These are phyloP conservation scores for Erethizon dorsatum DNA, from an alignment of 2,797 vertebrate genomes.

Conservation along the genomic window DNA sequence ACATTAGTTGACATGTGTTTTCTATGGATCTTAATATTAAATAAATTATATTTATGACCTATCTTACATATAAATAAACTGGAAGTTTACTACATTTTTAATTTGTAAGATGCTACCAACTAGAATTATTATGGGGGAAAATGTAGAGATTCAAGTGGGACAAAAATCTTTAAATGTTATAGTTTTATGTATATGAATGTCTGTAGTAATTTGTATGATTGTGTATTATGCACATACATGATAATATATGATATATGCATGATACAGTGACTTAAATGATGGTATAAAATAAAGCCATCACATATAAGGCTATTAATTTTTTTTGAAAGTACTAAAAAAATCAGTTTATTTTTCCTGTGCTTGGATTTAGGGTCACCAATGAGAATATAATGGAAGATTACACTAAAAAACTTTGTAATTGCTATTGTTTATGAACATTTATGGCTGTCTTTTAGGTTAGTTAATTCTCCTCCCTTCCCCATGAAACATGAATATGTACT, in stretches of 20 bases:
- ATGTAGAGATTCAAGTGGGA: slow-evolving; percentile 54
- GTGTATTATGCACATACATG: not conserved
- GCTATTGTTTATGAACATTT: not conserved
- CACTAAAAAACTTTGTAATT: slow-evolving; percentile 42
- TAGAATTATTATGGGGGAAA: slow-evolving; percentile 52
- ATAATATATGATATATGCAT: not conserved
- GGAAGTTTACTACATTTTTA: slow-evolving; percentile 60
- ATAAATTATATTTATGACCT: not conserved
- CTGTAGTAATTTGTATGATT: not conserved
- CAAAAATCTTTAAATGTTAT: slow-evolving; percentile 16
- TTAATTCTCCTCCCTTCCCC: not conserved
- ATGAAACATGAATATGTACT: not conserved
- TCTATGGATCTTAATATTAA: slow-evolving; percentile 46
- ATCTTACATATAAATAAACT: slow-evolving; percentile 34
- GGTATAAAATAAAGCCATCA: slow-evolving; percentile 25
- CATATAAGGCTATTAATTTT: slow-evolving; percentile 29
- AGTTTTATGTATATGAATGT: slow-evolving; percentile 6
- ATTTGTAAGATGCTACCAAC: slow-evolving; percentile 50
- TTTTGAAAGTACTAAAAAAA: slow-evolving; percentile 48
- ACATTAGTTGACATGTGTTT: slow-evolving; percentile 57
- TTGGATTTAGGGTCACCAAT: slow-evolving; percentile 16
- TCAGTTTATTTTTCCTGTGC: slow-evolving; percentile 39
- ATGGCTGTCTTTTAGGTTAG: not conserved
- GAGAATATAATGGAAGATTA: not conserved
- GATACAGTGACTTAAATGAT: slow-evolving; percentile 10